phyloP scores from a whole-genome alignment of 2,888 invertebrate species.

The Dryococelus australis region DNA sequence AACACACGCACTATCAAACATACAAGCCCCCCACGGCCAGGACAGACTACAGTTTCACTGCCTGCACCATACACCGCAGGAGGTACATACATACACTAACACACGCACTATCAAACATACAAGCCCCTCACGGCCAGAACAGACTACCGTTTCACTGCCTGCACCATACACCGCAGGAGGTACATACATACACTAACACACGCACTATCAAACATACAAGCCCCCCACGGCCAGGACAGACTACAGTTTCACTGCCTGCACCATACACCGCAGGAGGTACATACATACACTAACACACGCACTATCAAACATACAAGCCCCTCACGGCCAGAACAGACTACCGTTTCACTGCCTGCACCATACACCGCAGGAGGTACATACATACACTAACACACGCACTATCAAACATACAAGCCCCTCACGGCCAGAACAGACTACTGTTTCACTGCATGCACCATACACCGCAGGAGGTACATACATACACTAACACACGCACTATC shows the following conservation, averaged over 20 bases:
- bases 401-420: not conserved
- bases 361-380: not conserved
- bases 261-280: not conserved
- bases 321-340: no score
- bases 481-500: no score
- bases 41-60: no score
- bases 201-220: not conserved
- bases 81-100: not conserved
- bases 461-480: not conserved
- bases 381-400: no score
- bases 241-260: no score
- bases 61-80: not conserved
- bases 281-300: no score
- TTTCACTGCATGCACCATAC: not conserved
- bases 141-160: no score
- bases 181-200: not conserved
- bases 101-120: not conserved
- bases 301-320: not conserved
- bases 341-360: not conserved
- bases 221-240: no score
- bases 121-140: no score
- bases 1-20: no score
- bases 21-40: not conserved
- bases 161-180: not conserved
- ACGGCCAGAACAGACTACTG: no score